These are phyloP conservation scores for Ammodytes dubius DNA, from an alignment of 2,113 vertebrate genomes.

Conservation along the genomic window DNA sequence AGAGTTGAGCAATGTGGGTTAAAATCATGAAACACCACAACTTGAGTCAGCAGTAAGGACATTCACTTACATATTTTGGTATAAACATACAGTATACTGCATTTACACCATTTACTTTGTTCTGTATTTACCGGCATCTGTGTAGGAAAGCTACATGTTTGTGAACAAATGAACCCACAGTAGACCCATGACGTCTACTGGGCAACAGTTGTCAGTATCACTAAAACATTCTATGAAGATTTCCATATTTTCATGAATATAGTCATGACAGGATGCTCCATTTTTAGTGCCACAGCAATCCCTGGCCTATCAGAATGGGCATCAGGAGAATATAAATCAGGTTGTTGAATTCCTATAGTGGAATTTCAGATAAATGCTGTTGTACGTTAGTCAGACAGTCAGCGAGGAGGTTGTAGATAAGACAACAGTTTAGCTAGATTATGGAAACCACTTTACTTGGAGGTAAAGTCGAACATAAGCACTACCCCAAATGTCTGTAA, in stretches of 20 bases:
- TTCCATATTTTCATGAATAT: constrained; percentile 40
- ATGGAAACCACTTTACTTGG: neutral
- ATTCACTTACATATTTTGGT: neutral
- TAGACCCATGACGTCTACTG: neutral
- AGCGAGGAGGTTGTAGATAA: no score
- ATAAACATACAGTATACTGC: neutral
- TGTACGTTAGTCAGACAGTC: no score
- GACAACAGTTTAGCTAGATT: no score
- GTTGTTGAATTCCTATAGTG: neutral
- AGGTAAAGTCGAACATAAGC: neutral
- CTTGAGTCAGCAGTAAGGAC: neutral
- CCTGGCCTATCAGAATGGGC: constrained; percentile 4
- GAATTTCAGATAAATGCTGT: neutral
- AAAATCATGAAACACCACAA: constrained; percentile 1
- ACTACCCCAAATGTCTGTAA: neutral
- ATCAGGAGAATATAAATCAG: neutral
- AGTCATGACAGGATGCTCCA: neutral
- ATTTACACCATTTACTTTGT: neutral
- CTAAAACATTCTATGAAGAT: constrained; percentile 36
- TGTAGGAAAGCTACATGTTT: neutral
- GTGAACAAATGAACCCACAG: neutral
- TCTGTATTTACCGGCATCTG: neutral
- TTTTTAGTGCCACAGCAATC: neutral
- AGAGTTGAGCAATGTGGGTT: constrained; percentile 9
- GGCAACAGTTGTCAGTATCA: constrained; percentile 36